Evolutionary conservation across 2,113 vertebrate genomes (phyloP), one percentile per base, ranked within the genome.

Genomic region (Dasyornis broadbenti): DNA sequence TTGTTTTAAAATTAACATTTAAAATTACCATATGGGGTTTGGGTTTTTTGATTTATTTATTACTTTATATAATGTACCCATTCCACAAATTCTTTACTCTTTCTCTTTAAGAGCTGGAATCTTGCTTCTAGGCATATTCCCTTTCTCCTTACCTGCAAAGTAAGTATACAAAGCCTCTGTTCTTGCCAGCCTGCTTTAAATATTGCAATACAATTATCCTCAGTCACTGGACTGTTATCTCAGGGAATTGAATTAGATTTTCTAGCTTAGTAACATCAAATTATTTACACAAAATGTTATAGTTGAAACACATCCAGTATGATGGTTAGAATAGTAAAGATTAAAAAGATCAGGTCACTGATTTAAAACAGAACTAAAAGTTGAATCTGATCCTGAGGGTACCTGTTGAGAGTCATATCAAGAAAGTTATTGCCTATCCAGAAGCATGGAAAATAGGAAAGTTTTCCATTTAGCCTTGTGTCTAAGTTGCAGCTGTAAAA

Each of bases 301-400:
- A 44, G 57, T 47, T 92, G 79, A 93, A 94, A 92, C 33, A 78
- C 56, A 83, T 93, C 63, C 71, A 50, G 19, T 42, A 47, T 49
- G 71, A 69, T 83, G 33, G 65, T 75, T 75, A 78, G 56, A 27
- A 47, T 19, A 83, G 35, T 39, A 68, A 64, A 85, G 79, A 87
- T 56, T 92, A 50, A 86, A 83, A 92, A 86, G 42, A 86, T 86
- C 72, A 70, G 16, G 30, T 86, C 54, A 24, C 2, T 50, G 80
- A 91, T 86, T 86, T 89, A 81, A 92, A 95, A 78, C 84, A 95
- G 80, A 91, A 59, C 28, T 81, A 56, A 47, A 86, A 77, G 71
- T 40, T 94, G 47, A 77, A 65, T 61, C 23, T 73, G 63, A 81
- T 64, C 72, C 89, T 82, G 54, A 69, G 33, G 7, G 37, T 54